phyloP scores from a whole-genome alignment of 1,140 invertebrate genomes.

The Halyomorpha halys region DNA sequence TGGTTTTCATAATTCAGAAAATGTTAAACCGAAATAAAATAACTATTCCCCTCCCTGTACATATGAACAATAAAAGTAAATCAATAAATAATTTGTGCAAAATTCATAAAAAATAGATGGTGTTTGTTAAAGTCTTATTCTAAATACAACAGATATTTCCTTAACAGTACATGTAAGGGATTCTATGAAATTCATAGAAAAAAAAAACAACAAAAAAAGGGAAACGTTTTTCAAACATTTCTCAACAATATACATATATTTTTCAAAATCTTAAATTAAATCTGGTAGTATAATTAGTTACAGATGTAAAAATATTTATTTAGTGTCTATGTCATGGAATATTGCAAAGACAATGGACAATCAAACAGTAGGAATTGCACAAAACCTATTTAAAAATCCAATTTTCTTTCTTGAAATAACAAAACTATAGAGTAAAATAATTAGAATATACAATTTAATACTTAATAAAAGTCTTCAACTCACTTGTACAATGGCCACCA shows the following conservation, averaged over 20 bases:
- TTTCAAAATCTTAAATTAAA: conserved; percentile 16
- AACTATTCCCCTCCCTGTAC: conserved; percentile 19
- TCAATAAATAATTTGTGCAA: conserved; percentile 19
- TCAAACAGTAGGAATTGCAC: conserved; percentile 12
- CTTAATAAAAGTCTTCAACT: conserved; percentile 11
- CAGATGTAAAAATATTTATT: conserved; percentile 14
- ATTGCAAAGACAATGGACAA: conserved; percentile 22
- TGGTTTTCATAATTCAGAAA: not conserved
- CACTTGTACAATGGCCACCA: not conserved
- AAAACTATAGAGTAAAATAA: not conserved
- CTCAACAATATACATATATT: not conserved
- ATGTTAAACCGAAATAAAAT: not conserved
- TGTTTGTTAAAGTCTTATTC: conserved; percentile 10
- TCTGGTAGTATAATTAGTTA: conserved; percentile 4
- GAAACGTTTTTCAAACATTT: conserved; percentile 14
- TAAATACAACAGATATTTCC: conserved; percentile 14
- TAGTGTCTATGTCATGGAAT: conserved; percentile 24
- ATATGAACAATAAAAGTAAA: conserved; percentile 19
- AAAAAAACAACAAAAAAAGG: not conserved
- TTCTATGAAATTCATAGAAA: conserved; percentile 10
- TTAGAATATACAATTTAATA: conserved; percentile 10
- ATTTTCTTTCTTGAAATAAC: not conserved
- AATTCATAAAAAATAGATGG: conserved; percentile 19
- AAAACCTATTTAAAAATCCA: conserved; percentile 13
- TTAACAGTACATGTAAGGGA: not conserved